Evolutionary conservation across 2,888 invertebrate genomes (phyloP), one percentile per base, ranked within the genome.

Genomic region (Zhuqinia jingwanae): DNA sequence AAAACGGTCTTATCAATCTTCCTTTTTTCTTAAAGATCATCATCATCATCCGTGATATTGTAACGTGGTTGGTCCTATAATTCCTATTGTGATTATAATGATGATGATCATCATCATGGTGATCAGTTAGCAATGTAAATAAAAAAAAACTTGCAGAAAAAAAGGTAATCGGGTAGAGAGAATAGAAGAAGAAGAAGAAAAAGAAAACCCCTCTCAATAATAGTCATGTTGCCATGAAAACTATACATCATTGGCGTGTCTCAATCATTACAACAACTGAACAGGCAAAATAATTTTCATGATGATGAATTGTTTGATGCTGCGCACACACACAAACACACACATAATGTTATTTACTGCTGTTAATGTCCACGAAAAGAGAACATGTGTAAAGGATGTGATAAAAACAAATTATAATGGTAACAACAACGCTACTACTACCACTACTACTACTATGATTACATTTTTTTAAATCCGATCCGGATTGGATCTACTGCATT

Each of bases 1-100:
- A 36, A 36, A 36, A 6, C 5, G 8, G 36, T 8, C 36, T 36
- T 6, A 36, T 36, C 36, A 36, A 6, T 36, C 8, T 36, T 36
- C n/a, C n/a, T n/a, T n/a, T n/a, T n/a, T n/a, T n/a, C n/a, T n/a
- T n/a, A n/a, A n/a, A n/a, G n/a, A 15, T 20, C 8, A 27, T 60
- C 58, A 25, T 60, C 27, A 8, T 20, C 2, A 25, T 25, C 20
- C 1, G 13, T 63, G 65, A n/a, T 65, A 10, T 42, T 65, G 42
- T 6, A 36, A 42, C n/a, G 77, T 75, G 75, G 56, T 56, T 56
- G 30, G 75, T 75, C 75, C 2, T 42, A 42, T n/a, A 22, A 20
- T n/a, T 50, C 2, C n/a, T 50, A 3, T 15, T 50, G 15, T 6
- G 6, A 58, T 58, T 17, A 20, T 58, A 58, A 58, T 60, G 20